phyloP scores from a whole-genome alignment of 2,113 vertebrate genomes.

The Odontophorus gujanensis region DNA sequence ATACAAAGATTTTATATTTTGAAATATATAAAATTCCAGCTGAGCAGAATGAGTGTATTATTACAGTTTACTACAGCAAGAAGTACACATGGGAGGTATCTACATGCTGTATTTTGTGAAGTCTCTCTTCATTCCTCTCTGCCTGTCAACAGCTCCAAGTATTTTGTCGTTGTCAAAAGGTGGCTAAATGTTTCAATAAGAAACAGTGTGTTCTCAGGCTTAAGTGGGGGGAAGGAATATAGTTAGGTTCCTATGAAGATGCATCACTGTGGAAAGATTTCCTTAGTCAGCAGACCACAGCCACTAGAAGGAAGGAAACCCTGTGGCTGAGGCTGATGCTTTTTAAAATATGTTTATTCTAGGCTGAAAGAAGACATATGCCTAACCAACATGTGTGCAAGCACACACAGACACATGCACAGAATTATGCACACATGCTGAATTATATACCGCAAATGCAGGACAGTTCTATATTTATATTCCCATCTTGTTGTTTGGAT shows the following conservation, averaged over 20 bases:
- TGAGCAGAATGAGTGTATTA: background rate
- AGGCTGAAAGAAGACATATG: background rate
- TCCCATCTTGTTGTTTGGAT: background rate
- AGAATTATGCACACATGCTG: rapidly evolving
- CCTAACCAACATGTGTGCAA: rapidly evolving
- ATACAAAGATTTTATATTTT: background rate
- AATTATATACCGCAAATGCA: background rate
- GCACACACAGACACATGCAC: background rate
- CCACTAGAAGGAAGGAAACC: background rate
- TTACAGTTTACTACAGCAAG: background rate
- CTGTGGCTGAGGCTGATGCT: background rate
- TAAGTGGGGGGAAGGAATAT: background rate
- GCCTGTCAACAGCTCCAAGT: background rate
- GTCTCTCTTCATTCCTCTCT: background rate
- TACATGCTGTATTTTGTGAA: background rate
- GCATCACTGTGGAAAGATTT: background rate
- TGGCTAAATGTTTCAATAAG: background rate
- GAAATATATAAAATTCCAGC: background rate
- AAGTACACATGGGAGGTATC: background rate
- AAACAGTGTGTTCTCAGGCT: background rate
- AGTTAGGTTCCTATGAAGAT: background rate
- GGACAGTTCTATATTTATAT: background rate
- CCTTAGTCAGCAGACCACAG: background rate
- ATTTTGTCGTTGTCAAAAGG: background rate
- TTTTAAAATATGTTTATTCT: background rate